Evolutionary conservation across 2,113 vertebrate genomes (phyloP), one percentile per base, ranked within the genome.

Genomic region (Nothobranchius kuhntae): DNA sequence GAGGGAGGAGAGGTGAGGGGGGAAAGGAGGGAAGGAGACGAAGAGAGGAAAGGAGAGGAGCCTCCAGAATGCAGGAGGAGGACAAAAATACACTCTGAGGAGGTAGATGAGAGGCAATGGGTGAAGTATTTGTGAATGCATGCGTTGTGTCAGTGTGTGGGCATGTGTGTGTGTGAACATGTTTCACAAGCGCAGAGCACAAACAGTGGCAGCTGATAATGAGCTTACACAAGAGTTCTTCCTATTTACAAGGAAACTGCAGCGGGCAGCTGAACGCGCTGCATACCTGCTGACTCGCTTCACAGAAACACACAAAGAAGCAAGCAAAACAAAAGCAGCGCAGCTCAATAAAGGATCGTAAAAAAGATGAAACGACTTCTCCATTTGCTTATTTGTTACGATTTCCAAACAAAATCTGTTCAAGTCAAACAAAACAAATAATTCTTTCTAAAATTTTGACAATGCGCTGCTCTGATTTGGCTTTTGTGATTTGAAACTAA

Each of bases 201-300:
- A 77, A 73, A 73, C 64, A 73, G 71, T 24, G 13, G 73, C 24
- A 15, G 60, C 71, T 75, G 72, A 78, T 82, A 90, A 87, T 75
- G 68, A 83, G 83, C 82, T 86, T 81, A 75, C 80, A 80, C 54
- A 58, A 68, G 48, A 67, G 59, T 61, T 80, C 70, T 73, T 76
- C 54, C 65, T 75, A 70, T 82, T 85, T 81, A 82, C 74, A 81
- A 79, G 74, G 63, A 77, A 83, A 79, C 62, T 82, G 81, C 73
- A 69, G 84, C 40, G 7, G 65, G 55, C 61, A 80, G 81, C 81
- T 64, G 60, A 75, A 71, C 44, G 53, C 55, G 76, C 61, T 52
- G 21, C 21, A 12, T 65, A 83, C 63, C 80, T 80, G 78, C 84
- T 80, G 62, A 80, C 62, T 76, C 15, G 3, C 24, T 70, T 67